Conservation (phyloP, 1,140 invertebrate genomes). For the Drosophila parvula region DNA sequence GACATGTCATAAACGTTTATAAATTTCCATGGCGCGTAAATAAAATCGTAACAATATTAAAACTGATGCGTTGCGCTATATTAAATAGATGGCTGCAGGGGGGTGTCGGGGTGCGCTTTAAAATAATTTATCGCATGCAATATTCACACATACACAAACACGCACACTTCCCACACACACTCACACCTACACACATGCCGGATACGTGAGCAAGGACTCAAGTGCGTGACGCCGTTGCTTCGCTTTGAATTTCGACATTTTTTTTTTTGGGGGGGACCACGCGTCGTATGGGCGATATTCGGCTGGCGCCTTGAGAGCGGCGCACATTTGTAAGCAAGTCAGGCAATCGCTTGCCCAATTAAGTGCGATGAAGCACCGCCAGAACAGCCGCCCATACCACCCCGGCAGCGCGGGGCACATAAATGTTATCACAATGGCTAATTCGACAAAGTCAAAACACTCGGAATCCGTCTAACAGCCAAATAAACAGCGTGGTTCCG, state of each 20-base stretch:
- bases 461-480: conserved; percentile 65
- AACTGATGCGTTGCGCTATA: conserved; percentile 74
- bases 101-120: conserved; percentile 48
- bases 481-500: conserved; percentile 53
- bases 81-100: conserved; percentile 64
- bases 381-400: conserved; percentile 12
- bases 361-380: conserved; percentile 64
- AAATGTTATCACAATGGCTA: conserved; percentile 79
- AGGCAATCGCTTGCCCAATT: conserved; percentile 78
- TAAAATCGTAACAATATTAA: conserved; percentile 79
- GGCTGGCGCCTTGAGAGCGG: conserved; percentile 10
- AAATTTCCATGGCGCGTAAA: conserved; percentile 74
- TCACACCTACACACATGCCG: conserved; percentile 8
- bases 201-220: conserved; percentile 41
- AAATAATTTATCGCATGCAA: conserved; percentile 80
- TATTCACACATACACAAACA: conserved; percentile 52
- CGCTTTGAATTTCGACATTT: conserved; percentile 23
- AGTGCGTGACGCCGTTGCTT: conserved; percentile 53
- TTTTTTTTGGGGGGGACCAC: conserved; percentile 22
- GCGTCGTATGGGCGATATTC: conserved; percentile 33
- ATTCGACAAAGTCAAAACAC: conserved; percentile 77
- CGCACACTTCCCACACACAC: conserved; percentile 2
- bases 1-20: conserved; percentile 78
- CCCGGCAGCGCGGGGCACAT: conserved; percentile 25
- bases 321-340: conserved; percentile 77